Percentiles rank a stretch among this genome's conserved stretches.
Evolutionary conservation across 2,888 invertebrate species (phyloP).

Genomic region (Hypsopygia costalis): DNA sequence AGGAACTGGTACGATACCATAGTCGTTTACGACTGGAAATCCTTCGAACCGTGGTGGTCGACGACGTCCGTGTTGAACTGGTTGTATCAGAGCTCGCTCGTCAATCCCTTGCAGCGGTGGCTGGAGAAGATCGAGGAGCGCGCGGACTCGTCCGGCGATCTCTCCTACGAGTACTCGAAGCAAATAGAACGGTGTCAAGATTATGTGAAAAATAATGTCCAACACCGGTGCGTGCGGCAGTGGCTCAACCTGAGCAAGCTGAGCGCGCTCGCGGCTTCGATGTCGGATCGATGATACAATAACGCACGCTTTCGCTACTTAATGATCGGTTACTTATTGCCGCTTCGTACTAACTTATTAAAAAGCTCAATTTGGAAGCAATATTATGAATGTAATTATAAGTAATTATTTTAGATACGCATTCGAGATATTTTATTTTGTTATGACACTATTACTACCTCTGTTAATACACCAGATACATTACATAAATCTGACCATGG

Average conservation of each 20-base stretch:
- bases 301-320: not conserved
- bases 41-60: slow-evolving; percentile 51
- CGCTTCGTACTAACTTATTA: not conserved
- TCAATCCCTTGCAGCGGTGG: slow-evolving; percentile 62
- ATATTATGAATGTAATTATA: not conserved
- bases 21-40: slow-evolving; percentile 37
- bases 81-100: slow-evolving; percentile 57
- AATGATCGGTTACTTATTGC: not conserved
- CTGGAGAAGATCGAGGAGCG: slow-evolving; percentile 49
- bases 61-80: slow-evolving; percentile 47
- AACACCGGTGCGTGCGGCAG: slow-evolving; percentile 33
- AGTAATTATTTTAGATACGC: too few relatives aligned
- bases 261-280: slow-evolving; percentile 40
- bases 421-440: not conserved
- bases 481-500: not conserved
- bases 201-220: not conserved
- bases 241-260: slow-evolving; percentile 53
- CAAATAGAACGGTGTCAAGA: slow-evolving; percentile 13
- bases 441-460: not conserved
- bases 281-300: slow-evolving; percentile 42
- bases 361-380: slow-evolving; percentile 7
- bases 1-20: slow-evolving; percentile 35
- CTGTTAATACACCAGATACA: not conserved
- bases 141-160: slow-evolving; percentile 27
- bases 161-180: slow-evolving; percentile 6